phyloP scores from a whole-genome alignment of 2,888 invertebrate genomes.

The Syrista parreyssii region DNA sequence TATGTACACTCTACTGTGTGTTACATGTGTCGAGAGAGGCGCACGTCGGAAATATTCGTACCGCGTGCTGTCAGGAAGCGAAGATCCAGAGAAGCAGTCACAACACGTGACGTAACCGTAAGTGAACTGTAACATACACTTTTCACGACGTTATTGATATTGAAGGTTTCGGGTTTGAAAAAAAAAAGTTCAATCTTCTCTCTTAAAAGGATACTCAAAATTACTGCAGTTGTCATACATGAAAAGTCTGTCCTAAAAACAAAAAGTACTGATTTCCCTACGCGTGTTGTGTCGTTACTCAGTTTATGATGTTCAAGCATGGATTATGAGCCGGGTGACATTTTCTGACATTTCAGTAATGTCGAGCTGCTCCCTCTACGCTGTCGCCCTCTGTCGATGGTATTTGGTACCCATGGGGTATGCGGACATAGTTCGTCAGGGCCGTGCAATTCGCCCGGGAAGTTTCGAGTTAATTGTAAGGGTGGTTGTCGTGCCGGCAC shows the following conservation, averaged over 20 bases:
- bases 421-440: constrained; percentile 48
- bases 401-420: constrained; percentile 57
- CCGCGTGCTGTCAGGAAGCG: neutral
- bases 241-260: too few relatives aligned
- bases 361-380: constrained; percentile 40
- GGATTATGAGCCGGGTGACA: constrained; percentile 58
- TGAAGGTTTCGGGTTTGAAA: neutral
- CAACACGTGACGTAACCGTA: too few relatives aligned
- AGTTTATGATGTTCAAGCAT: constrained; percentile 7
- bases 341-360: constrained; percentile 64
- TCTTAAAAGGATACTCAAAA: neutral
- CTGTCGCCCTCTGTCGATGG: constrained; percentile 35
- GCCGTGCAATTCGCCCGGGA: constrained; percentile 44
- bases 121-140: neutral
- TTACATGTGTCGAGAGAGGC: neutral
- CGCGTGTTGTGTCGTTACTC: neutral
- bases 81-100: neutral
- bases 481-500: neutral
- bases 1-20: neutral
- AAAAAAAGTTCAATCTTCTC: neutral
- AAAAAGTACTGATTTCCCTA: too few relatives aligned
- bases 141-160: neutral
- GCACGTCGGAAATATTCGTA: neutral
- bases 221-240: neutral
- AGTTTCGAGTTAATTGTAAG: constrained; percentile 35